A percentile compares a stretch with the other conserved stretches of the same genome.
phyloP scores from a whole-genome alignment of 2,797 vertebrate species.

The Pelobates cultripes region DNA sequence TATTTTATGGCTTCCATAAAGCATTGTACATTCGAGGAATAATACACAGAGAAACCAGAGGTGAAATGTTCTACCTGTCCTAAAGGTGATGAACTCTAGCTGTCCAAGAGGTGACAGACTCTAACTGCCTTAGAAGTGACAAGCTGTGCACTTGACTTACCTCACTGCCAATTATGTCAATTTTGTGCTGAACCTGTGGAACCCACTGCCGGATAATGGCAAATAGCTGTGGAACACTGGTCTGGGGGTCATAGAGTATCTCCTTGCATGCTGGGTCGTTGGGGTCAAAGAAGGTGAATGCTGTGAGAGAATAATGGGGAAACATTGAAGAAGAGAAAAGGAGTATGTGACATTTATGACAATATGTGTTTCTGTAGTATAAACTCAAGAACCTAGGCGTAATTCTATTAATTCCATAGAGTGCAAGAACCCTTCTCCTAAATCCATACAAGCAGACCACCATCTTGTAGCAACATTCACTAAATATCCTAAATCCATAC shows the following conservation, averaged over 20 bases:
- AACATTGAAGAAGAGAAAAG: background rate
- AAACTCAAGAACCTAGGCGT: background rate
- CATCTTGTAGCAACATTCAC: too few relatives aligned
- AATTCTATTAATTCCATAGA: background rate
- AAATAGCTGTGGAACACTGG: constrained; percentile 86
- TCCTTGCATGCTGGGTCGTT: constrained; percentile 88
- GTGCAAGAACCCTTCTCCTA: background rate
- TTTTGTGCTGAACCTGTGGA: constrained; percentile 92
- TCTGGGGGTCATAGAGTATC: constrained; percentile 83
- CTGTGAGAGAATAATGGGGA: constrained; percentile 61
- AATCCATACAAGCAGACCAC: background rate
- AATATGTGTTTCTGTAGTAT: too few relatives aligned
- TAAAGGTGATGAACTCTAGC: background rate
- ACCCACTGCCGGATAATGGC: constrained; percentile 93
- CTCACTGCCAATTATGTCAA: constrained; percentile 89
- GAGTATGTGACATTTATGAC: background rate
- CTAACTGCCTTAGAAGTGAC: too few relatives aligned
- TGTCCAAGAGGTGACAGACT: too few relatives aligned
- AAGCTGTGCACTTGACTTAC: constrained; percentile 60
- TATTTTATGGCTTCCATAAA: background rate
- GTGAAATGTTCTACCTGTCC: background rate
- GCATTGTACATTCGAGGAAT: too few relatives aligned
- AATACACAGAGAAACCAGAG: too few relatives aligned
- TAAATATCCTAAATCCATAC: too few relatives aligned
- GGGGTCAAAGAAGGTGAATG: constrained; percentile 92